These are phyloP conservation scores for Aptenodytes forsteri DNA, from an alignment of 2,113 vertebrate species.

Conservation along the genomic window DNA sequence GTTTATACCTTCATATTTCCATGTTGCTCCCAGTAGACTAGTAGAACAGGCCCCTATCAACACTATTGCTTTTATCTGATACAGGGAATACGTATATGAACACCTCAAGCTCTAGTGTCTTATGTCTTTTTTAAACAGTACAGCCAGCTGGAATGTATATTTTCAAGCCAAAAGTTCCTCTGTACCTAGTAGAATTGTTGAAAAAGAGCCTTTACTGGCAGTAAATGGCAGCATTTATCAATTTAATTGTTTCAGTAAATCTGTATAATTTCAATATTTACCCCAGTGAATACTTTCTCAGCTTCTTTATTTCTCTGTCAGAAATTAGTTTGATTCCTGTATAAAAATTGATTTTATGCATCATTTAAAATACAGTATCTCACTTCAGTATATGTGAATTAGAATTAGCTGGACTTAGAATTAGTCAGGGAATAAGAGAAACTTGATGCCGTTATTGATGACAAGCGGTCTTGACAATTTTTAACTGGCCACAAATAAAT, in stretches of 20 bases:
- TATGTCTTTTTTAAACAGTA: not conserved
- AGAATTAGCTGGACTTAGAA: not conserved
- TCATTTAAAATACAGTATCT: not conserved
- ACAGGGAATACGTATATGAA: not conserved
- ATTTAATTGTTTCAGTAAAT: constrained; percentile 22
- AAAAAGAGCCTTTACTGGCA: constrained; percentile 25
- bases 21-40: not conserved
- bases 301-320: not conserved
- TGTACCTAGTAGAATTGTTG: not conserved
- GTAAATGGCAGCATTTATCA: constrained; percentile 25
- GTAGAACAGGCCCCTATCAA: not conserved
- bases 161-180: constrained; percentile 18
- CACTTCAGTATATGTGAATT: not conserved
- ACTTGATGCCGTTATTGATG: not conserved
- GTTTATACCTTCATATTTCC: not conserved
- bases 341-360: not conserved
- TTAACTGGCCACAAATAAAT: not conserved
- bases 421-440: not conserved
- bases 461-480: not conserved
- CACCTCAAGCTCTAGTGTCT: not conserved
- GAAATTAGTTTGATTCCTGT: not conserved
- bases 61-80: not conserved
- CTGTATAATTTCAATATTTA: constrained; percentile 9
- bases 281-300: not conserved
- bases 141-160: not conserved